Percentiles rank a stretch among this genome's conserved stretches.
These are phyloP conservation scores for Streptopelia turtur DNA, from an alignment of 2,797 vertebrate species.

Conservation along the genomic window DNA sequence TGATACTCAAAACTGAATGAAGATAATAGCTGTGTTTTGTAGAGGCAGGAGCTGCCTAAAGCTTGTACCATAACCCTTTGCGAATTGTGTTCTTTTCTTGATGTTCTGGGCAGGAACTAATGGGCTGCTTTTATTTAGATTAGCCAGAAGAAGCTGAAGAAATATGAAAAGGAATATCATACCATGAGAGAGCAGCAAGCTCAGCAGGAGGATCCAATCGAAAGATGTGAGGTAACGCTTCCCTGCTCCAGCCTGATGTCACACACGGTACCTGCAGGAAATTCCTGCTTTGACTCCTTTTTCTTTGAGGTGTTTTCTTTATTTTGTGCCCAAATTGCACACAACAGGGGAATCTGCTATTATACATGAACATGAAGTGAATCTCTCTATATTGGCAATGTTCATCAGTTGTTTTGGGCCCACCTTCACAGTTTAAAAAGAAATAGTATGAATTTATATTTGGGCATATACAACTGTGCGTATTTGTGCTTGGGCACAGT, in stretches of 20 bases:
- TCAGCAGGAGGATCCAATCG: slow-evolving; percentile 96
- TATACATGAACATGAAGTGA: neutral
- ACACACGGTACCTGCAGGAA: neutral
- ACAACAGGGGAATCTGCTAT: neutral
- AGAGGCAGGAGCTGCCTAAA: neutral
- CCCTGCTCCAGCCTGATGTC: neutral
- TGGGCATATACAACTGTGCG: neutral
- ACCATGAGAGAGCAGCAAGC: slow-evolving; percentile 96
- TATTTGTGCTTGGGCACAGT: neutral
- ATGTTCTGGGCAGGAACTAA: slow-evolving; percentile 54
- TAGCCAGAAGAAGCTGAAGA: slow-evolving; percentile 98
- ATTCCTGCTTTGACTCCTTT: neutral
- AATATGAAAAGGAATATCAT: slow-evolving; percentile 97
- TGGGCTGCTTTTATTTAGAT: slow-evolving; percentile 81
- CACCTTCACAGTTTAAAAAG: neutral
- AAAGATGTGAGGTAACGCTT: slow-evolving; percentile 91
- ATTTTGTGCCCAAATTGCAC: neutral
- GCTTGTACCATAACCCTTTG: neutral
- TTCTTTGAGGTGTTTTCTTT: neutral
- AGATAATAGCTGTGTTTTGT: neutral
- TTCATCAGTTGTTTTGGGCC: neutral
- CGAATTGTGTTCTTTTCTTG: neutral
- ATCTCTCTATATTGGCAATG: accelerated
- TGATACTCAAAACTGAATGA: neutral
- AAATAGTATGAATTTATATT: neutral